phyloP scores from a whole-genome alignment of 2,113 vertebrate genomes.

The Eublepharis macularius region DNA sequence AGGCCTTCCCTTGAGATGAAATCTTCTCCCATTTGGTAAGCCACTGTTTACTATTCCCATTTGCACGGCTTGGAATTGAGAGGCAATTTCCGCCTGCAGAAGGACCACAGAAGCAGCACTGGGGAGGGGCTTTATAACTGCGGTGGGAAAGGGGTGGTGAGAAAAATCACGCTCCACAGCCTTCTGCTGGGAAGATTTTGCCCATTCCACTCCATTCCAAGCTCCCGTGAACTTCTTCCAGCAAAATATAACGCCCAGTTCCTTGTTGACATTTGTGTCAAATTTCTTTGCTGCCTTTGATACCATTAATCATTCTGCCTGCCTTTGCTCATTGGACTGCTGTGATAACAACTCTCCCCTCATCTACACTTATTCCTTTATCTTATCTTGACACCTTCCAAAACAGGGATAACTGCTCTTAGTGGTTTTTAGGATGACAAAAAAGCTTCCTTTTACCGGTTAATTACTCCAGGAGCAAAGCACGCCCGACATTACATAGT shows the following conservation, averaged over 20 bases:
- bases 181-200: neutral
- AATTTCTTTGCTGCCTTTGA: neutral
- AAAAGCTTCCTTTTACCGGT: neutral
- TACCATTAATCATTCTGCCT: neutral
- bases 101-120: no score
- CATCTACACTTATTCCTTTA: neutral
- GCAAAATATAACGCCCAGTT: neutral
- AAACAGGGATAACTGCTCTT: no score
- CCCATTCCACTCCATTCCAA: no score
- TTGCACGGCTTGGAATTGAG: no score
- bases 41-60: no score
- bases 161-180: no score
- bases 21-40: no score
- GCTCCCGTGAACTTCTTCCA: neutral
- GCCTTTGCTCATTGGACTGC: neutral
- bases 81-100: no score
- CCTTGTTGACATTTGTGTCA: neutral
- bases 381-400: neutral
- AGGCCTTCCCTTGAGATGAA: no score
- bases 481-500: constrained; percentile 25
- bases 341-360: neutral
- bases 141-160: no score
- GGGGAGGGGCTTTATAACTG: no score
- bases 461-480: constrained; percentile 1
- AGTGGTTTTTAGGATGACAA: neutral